phyloP scores from a whole-genome alignment of 1,140 invertebrate species.

The Aphaenogaster floridana region DNA sequence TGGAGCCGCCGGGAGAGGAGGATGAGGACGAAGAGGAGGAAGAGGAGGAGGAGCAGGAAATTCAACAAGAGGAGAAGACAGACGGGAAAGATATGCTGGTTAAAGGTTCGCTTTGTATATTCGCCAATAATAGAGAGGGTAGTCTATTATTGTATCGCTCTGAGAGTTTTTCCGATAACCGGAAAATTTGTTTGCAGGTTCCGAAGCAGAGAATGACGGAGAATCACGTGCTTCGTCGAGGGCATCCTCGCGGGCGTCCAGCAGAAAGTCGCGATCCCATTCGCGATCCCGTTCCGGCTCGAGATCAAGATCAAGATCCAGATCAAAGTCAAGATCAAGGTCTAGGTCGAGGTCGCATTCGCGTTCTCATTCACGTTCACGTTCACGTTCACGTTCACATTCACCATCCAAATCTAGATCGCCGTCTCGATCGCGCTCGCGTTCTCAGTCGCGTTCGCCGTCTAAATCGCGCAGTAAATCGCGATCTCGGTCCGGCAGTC shows the following conservation, averaged over 20 bases:
- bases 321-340: background rate
- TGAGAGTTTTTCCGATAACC: background rate
- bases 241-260: constrained; percentile 79
- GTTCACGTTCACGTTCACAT: constrained; percentile 76
- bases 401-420: constrained; percentile 79
- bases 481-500: constrained; percentile 76
- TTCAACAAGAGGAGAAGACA: constrained; percentile 80
- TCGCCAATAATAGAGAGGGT: background rate
- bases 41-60: constrained; percentile 82
- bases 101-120: background rate
- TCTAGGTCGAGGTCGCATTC: background rate
- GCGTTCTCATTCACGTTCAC: constrained; percentile 21
- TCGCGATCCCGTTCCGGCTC: constrained; percentile 81
- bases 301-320: background rate
- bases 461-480: constrained; percentile 72
- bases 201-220: constrained; percentile 74
- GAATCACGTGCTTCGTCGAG: constrained; percentile 80
- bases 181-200: constrained; percentile 66
- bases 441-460: constrained; percentile 75
- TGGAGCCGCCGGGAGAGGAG: constrained; percentile 95
- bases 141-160: background rate
- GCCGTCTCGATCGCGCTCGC: constrained; percentile 76
- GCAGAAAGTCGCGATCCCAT: constrained; percentile 79
- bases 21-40: constrained; percentile 90
- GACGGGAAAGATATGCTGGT: constrained; percentile 77